phyloP scores from a whole-genome alignment of 2,113 vertebrate species.

The Semnopithecus entellus region DNA sequence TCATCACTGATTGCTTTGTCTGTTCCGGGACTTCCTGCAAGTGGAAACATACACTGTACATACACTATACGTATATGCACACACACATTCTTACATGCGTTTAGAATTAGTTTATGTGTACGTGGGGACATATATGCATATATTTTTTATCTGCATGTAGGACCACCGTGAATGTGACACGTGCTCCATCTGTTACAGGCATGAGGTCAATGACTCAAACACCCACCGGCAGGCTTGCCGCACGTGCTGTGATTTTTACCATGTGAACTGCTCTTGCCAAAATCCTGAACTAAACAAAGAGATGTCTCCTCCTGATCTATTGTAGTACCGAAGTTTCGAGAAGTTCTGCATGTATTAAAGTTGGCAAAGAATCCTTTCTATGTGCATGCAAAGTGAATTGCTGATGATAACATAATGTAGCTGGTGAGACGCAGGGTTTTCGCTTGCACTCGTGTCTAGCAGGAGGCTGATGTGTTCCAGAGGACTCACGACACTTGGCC shows the following conservation, averaged over 20 bases:
- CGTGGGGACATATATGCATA: fast-evolving
- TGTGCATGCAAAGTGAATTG: not conserved
- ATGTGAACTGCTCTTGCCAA: not conserved
- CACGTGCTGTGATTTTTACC: not conserved
- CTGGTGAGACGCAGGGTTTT: not conserved
- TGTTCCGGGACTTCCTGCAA: no score
- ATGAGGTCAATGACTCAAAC: not conserved
- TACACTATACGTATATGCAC: not conserved
- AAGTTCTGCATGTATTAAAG: not conserved
- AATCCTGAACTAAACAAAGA: not conserved
- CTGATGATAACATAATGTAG: no score
- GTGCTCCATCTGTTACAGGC: not conserved
- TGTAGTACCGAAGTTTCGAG: not conserved
- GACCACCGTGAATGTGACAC: not conserved
- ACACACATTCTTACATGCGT: not conserved
- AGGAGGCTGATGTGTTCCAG: not conserved
- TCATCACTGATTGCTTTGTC: no score
- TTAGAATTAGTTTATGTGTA: not conserved
- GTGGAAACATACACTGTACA: no score
- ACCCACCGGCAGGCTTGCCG: not conserved
- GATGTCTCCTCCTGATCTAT: no score
- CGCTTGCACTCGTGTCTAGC: not conserved
- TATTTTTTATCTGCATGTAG: not conserved
- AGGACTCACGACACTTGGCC: no score
- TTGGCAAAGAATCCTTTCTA: not conserved